These are phyloP conservation scores for Sesia bembeciformis DNA, from an alignment of 2,888 invertebrate species.

Conservation along the genomic window DNA sequence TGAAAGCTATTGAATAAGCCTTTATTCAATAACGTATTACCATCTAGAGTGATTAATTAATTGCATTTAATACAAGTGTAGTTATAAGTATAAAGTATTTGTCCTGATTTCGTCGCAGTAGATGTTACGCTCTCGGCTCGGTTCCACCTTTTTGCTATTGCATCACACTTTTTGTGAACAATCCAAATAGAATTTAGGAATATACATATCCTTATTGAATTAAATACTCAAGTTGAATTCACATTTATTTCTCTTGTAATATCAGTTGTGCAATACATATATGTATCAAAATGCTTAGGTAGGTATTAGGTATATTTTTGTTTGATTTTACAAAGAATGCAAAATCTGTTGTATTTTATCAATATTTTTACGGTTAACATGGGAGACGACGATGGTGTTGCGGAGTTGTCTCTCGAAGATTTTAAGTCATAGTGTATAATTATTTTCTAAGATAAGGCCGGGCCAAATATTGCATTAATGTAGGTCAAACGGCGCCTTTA, in stretches of 20 bases:
- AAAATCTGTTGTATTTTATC: constrained; percentile 71
- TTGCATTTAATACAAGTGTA: constrained; percentile 64
- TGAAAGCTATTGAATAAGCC: no score
- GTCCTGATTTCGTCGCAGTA: constrained; percentile 28
- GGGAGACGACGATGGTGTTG: constrained; percentile 34
- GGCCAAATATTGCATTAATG: constrained; percentile 72
- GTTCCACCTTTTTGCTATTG: constrained; percentile 54
- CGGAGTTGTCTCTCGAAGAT: constrained; percentile 34
- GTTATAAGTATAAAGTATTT: constrained; percentile 36
- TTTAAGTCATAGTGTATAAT: constrained; percentile 70
- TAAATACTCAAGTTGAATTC: constrained; percentile 69
- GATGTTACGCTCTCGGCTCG: constrained; percentile 17
- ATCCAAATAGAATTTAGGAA: constrained; percentile 28
- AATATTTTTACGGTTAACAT: constrained; percentile 63
- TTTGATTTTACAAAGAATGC: constrained; percentile 67
- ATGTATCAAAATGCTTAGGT: constrained; percentile 66
- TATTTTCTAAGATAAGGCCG: constrained; percentile 70
- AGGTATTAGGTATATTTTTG: constrained; percentile 68
- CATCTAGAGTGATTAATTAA: constrained; percentile 28
- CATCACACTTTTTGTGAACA: constrained; percentile 48
- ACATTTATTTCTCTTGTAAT: constrained; percentile 53
- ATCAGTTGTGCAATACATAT: constrained; percentile 70
- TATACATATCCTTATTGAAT: constrained; percentile 69
- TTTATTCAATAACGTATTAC: constrained; percentile 6
- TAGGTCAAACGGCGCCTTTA: constrained; percentile 61